These are phyloP conservation scores for Alosa sapidissima DNA, from an alignment of 2,797 vertebrate species.

Conservation along the genomic window DNA sequence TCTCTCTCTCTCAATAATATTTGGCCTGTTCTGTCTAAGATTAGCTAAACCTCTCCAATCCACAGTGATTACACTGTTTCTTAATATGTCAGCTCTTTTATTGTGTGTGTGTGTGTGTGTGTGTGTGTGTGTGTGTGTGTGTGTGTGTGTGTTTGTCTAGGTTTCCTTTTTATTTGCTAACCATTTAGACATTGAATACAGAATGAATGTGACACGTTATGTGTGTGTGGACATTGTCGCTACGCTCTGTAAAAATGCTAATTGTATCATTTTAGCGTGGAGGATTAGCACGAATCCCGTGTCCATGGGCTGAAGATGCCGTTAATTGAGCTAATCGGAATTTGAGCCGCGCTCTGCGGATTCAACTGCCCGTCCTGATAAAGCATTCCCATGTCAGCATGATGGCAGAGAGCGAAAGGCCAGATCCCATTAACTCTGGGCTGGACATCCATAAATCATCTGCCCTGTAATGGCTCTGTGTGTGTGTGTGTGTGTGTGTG, in stretches of 20 bases:
- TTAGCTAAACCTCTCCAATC: background rate
- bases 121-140: too few relatives aligned
- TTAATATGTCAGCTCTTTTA: background rate
- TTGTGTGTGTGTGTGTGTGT: background rate
- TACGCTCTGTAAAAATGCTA: slow-evolving; percentile 24
- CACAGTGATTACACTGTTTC: background rate
- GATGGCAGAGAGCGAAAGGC: slow-evolving; percentile 57
- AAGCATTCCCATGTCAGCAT: slow-evolving; percentile 62
- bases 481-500: slow-evolving; percentile 47
- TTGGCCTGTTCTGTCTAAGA: background rate
- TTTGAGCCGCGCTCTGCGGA: slow-evolving; percentile 18
- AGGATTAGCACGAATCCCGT: slow-evolving; percentile 31
- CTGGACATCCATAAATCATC: slow-evolving; percentile 71
- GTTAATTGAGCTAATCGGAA: slow-evolving; percentile 43
- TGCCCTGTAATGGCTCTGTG: slow-evolving; percentile 49
- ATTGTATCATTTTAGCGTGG: slow-evolving; percentile 28
- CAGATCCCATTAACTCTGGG: slow-evolving; percentile 68
- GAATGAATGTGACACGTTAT: background rate
- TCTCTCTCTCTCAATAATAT: background rate
- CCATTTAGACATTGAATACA: background rate
- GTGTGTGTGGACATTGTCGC: background rate
- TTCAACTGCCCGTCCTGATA: slow-evolving; percentile 38
- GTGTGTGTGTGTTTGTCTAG: background rate
- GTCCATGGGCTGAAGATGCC: background rate
- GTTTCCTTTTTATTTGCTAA: background rate